A percentile compares a stretch with the other conserved stretches of the same genome.
Conservation (phyloP, 1,140 invertebrate genomes). For the Pogonomyrmex californicus region DNA sequence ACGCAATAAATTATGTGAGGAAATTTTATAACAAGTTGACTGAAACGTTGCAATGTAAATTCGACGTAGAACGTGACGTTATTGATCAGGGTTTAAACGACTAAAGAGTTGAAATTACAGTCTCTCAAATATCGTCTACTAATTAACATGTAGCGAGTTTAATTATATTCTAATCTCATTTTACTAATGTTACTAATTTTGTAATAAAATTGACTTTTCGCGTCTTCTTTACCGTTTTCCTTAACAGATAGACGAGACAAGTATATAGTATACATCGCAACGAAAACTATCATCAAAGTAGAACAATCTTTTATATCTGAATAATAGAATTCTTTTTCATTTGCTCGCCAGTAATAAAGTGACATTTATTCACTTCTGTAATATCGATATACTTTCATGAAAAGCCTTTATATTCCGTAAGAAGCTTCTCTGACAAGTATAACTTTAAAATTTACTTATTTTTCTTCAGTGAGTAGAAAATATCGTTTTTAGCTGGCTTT, state of each 20-base stretch:
- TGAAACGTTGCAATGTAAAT: background rate
- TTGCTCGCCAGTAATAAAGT: slow-evolving; percentile 6
- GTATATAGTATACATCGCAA: background rate
- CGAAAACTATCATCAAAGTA: slow-evolving; percentile 23
- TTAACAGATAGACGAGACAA: background rate
- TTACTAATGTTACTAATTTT: background rate
- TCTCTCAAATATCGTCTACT: background rate
- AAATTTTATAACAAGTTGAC: background rate
- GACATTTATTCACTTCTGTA: background rate
- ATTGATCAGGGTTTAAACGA: background rate
- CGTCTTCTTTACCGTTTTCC: background rate
- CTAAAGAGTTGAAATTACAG: background rate
- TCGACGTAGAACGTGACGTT: background rate
- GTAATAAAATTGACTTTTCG: slow-evolving; percentile 1
- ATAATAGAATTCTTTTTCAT: slow-evolving; percentile 28
- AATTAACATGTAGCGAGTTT: background rate
- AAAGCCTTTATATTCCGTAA: no score
- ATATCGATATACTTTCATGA: background rate
- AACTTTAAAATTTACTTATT: background rate
- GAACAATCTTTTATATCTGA: slow-evolving; percentile 1
- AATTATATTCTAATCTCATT: no score
- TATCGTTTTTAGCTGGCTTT: background rate
- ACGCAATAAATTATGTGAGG: background rate
- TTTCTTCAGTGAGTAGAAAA: background rate
- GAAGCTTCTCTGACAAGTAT: background rate